Evolutionary conservation across 2,113 vertebrate species (phyloP).

Genomic region (Probosciger aterrimus): DNA sequence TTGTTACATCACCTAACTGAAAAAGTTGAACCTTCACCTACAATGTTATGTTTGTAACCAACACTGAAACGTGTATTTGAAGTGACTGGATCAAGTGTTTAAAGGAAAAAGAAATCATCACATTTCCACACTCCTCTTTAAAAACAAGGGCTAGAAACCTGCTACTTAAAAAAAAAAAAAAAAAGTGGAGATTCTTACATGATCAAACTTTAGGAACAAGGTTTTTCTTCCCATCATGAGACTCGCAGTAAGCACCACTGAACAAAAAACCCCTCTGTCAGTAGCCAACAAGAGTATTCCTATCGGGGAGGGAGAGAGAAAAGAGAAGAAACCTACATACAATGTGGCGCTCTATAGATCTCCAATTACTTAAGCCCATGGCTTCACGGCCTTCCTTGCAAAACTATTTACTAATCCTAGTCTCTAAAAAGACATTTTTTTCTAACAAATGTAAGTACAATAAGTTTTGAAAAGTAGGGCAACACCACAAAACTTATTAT

Average conservation of each 20-base stretch:
- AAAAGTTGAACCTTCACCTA: neutral
- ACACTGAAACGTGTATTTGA: neutral
- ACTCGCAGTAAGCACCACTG: neutral
- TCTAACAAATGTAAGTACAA: neutral
- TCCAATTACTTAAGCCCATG: neutral
- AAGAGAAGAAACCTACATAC: neutral
- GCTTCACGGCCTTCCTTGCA: neutral
- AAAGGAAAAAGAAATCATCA: neutral
- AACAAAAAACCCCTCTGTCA: neutral
- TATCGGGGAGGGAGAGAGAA: neutral
- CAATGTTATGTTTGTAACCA: neutral
- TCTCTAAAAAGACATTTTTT: neutral
- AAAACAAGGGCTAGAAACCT: neutral
- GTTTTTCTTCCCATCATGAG: neutral
- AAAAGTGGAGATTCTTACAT: neutral
- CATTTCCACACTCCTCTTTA: neutral
- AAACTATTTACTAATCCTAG: neutral
- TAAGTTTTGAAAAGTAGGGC: conserved; percentile 5
- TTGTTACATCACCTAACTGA: neutral
- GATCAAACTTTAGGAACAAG: neutral
- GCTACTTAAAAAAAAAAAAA: neutral
- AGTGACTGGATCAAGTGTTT: neutral
- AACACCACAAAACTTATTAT: conserved; percentile 25
- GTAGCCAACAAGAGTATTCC: neutral
- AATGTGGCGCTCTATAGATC: neutral